phyloP scores from a whole-genome alignment of 1,140 invertebrate genomes.

The Mamestra configurata region DNA sequence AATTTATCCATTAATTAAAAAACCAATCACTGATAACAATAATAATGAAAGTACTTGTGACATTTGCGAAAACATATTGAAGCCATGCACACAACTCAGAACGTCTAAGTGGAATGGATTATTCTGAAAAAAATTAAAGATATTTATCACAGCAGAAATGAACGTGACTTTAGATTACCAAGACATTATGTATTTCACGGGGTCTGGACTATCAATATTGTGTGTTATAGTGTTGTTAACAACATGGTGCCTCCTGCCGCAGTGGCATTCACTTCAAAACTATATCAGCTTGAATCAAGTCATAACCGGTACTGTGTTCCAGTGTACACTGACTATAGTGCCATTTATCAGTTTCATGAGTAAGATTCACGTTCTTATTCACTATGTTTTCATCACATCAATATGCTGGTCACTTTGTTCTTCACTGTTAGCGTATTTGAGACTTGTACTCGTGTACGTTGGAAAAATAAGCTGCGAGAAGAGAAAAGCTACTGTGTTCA shows the following conservation, averaged over 20 bases:
- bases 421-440: constrained; percentile 56
- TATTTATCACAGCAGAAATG: neutral
- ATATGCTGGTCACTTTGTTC: constrained; percentile 62
- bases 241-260: constrained; percentile 55
- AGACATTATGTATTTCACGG: neutral
- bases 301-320: constrained; percentile 56
- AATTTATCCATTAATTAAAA: no score
- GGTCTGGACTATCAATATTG: constrained; percentile 43
- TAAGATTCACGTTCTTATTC: neutral
- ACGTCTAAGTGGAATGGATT: no score
- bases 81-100: no score
- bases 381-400: constrained; percentile 42
- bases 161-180: neutral
- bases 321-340: constrained; percentile 3
- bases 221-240: constrained; percentile 54
- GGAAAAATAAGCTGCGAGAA: constrained; percentile 61
- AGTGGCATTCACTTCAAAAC: constrained; percentile 60
- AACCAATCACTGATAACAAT: no score
- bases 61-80: no score
- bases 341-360: neutral
- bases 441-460: constrained; percentile 53
- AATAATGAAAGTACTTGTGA: no score
- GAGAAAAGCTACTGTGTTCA: constrained; percentile 50
- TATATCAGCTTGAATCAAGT: constrained; percentile 62
- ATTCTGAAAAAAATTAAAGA: no score